Conservation (phyloP, 2,797 vertebrate genomes). For the Cyclura pinguis region DNA sequence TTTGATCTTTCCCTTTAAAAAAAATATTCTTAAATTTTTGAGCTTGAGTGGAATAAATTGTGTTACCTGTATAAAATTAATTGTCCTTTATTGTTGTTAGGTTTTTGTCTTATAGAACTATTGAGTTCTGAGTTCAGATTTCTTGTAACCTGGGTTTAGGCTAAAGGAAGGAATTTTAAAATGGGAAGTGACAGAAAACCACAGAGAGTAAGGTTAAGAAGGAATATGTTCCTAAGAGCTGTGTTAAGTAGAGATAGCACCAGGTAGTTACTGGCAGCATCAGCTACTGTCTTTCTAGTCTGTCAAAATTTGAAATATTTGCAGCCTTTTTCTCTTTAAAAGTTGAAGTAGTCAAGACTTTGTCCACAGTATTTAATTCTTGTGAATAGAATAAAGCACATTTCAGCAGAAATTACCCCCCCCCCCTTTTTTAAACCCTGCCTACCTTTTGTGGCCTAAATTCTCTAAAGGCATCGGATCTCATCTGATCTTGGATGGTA, state of each 20-base stretch:
- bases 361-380: not conserved
- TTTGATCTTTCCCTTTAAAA: not conserved
- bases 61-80: not conserved
- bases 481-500: no score
- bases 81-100: not conserved
- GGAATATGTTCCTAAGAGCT: not conserved
- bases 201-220: no score
- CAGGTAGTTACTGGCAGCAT: not conserved
- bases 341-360: not conserved
- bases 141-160: not conserved
- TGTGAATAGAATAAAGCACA: not conserved
- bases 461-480: no score
- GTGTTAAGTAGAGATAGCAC: not conserved
- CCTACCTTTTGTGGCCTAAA: no score
- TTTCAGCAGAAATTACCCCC: no score
- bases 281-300: not conserved
- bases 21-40: not conserved
- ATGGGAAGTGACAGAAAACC: not conserved
- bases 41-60: not conserved
- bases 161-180: not conserved
- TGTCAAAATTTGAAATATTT: not conserved
- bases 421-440: no score
- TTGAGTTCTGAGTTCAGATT: not conserved
- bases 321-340: not conserved
- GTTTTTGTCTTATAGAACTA: not conserved